A percentile compares a stretch with the other conserved stretches of the same genome.
phyloP scores from a whole-genome alignment of 2,888 invertebrate species.

The Zonitis immaculata region DNA sequence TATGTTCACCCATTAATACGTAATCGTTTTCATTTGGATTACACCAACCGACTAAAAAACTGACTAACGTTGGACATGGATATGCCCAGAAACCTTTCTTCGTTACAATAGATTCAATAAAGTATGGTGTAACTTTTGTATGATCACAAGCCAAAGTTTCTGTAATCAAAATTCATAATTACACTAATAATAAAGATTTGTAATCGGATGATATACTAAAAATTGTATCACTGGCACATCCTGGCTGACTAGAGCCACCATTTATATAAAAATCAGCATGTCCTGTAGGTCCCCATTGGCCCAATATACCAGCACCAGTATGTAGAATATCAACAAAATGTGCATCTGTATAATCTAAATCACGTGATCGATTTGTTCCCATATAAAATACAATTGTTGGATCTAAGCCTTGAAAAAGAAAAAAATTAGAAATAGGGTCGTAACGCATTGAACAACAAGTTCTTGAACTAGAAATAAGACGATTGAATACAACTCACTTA shows the following conservation, averaged over 20 bases:
- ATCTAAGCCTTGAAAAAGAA: slow-evolving; percentile 62
- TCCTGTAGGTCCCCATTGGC: slow-evolving; percentile 85
- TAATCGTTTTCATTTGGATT: slow-evolving; percentile 73
- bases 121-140: slow-evolving; percentile 85
- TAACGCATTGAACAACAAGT: no score
- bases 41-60: slow-evolving; percentile 82
- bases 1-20: slow-evolving; percentile 82
- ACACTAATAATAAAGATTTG: neutral
- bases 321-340: slow-evolving; percentile 80
- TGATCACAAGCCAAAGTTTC: slow-evolving; percentile 86
- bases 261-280: slow-evolving; percentile 88
- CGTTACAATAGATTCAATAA: slow-evolving; percentile 82
- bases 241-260: slow-evolving; percentile 83
- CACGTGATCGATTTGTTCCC: slow-evolving; percentile 73
- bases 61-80: slow-evolving; percentile 74
- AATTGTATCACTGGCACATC: slow-evolving; percentile 75
- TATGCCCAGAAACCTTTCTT: slow-evolving; percentile 79
- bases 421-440: no score
- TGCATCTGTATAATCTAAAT: slow-evolving; percentile 75
- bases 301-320: slow-evolving; percentile 81
- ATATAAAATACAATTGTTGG: slow-evolving; percentile 84
- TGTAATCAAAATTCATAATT: slow-evolving; percentile 47
- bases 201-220: slow-evolving; percentile 61
- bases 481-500: no score
- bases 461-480: no score